These are phyloP conservation scores for Saccopteryx leptura DNA, from an alignment of 2,113 vertebrate species.

Conservation along the genomic window DNA sequence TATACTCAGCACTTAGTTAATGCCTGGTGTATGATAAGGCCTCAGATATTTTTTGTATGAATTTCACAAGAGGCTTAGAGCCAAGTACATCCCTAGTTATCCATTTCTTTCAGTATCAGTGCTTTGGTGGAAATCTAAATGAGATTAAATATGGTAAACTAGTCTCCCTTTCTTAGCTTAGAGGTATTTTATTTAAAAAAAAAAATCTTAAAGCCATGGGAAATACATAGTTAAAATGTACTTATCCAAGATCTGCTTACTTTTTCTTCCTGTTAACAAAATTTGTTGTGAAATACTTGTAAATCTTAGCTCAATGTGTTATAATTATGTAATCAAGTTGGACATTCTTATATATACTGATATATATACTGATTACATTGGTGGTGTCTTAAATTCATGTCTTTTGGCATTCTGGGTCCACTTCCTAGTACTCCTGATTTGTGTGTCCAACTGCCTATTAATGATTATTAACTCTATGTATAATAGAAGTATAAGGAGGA, in stretches of 20 bases:
- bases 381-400: not conserved
- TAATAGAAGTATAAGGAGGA: not conserved
- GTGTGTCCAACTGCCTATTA: slow-evolving; percentile 1
- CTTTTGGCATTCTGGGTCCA: not conserved
- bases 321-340: not conserved
- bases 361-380: not conserved
- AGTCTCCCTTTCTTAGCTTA: not conserved
- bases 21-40: not conserved
- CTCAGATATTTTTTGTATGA: not conserved
- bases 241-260: not conserved
- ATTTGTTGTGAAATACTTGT: slow-evolving; percentile 9
- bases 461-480: slow-evolving; percentile 4
- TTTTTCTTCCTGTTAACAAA: slow-evolving; percentile 29
- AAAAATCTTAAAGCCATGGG: not conserved
- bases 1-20: not conserved
- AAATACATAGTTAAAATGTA: slow-evolving; percentile 50
- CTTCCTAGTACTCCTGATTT: not conserved
- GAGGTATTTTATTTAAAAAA: not conserved
- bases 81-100: not conserved
- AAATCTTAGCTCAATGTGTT: slow-evolving; percentile 41
- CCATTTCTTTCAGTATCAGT: not conserved
- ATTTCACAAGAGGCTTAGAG: not conserved
- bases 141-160: not conserved
- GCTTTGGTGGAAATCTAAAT: slow-evolving; percentile 26
- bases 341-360: not conserved